Evolutionary conservation across 2,797 vertebrate species (phyloP), one percentile per base, ranked within the genome.

Genomic region (Amniataba percoides): DNA sequence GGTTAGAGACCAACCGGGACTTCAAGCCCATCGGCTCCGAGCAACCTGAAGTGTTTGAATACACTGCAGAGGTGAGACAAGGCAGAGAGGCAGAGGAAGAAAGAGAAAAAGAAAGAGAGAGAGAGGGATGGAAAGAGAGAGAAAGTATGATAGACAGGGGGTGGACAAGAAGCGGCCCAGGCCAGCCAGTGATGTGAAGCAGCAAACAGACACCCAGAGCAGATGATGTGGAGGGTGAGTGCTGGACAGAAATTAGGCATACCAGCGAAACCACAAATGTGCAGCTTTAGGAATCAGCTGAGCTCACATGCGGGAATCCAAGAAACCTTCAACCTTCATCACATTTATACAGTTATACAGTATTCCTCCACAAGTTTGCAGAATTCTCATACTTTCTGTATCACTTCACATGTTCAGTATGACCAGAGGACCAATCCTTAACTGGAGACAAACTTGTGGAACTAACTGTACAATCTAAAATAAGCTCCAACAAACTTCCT

Each of bases 21-120:
- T 97, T 98, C 95, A 99, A 87, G 71, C 98, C 98, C 94, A 99
- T 94, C 0, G 97, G 96, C 83, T 98, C 96, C 0, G 97, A 97
- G 87, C 98, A 99, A 95, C 98, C 98, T 99, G 96, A 93, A 91
- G 78, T 94, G 94, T 96, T 96, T 93, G 96, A 96, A 95, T 94
- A 96, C 75, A 95, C 93, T 95, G 94, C 93, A 80, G 83, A 93
- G 79, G 85, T 89, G 85, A 90, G 88, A 87, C 36, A 61, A 77
- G 80, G 75, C 13, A 48, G 61, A 82, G 61, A 60, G 51, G 66
- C 42, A 10, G 27, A 68, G 73, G 34, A 42, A 73, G 64, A 79
- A 51, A 80, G 23, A 69, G 48, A 74, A 49, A 74, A 36, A 71
- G 71, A 77, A n/a, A n/a, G n/a, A n/a, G 27, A 31, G 27, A 31